Conservation (phyloP, 2,113 vertebrate species). For the Poecile atricapillus region DNA sequence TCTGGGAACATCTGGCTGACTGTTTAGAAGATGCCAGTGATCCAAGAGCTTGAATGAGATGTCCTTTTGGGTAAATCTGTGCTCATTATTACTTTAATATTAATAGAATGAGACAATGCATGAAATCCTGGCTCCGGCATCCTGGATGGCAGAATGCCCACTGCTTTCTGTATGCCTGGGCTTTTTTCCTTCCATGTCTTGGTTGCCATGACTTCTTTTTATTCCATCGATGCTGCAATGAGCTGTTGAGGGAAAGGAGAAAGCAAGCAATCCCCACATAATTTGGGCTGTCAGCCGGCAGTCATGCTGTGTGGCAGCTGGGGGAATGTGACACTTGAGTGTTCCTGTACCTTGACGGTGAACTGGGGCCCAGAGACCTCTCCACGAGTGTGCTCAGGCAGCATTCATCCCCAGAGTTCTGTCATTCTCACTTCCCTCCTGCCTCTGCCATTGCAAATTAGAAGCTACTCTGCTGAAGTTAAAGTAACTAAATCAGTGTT, state of each 20-base stretch:
- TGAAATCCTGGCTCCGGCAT: slow-evolving; percentile 44
- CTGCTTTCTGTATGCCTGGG: not conserved
- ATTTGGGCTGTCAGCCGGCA: not conserved
- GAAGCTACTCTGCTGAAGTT: not conserved
- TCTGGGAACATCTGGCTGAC: not conserved
- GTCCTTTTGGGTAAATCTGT: slow-evolving; percentile 15
- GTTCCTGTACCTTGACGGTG: not conserved
- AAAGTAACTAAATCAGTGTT: not conserved
- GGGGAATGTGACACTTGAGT: not conserved
- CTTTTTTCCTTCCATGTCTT: slow-evolving; percentile 3
- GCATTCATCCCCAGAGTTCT: not conserved
- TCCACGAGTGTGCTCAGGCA: not conserved
- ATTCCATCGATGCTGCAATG: not conserved
- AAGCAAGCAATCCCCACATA: not conserved
- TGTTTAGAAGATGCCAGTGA: not conserved
- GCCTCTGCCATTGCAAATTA: slow-evolving; percentile 3
- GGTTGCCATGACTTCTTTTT: not conserved
- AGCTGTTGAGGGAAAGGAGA: not conserved
- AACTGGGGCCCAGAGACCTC: not conserved
- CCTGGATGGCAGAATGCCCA: not conserved
- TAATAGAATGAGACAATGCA: slow-evolving; percentile 41
- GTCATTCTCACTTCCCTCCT: not conserved
- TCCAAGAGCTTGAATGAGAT: slow-evolving; percentile 15
- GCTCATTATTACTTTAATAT: slow-evolving; percentile 26
- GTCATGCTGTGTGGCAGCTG: not conserved